Evolutionary conservation across 2,888 invertebrate genomes (phyloP).

Genomic region (Liposcelis brunnea): DNA sequence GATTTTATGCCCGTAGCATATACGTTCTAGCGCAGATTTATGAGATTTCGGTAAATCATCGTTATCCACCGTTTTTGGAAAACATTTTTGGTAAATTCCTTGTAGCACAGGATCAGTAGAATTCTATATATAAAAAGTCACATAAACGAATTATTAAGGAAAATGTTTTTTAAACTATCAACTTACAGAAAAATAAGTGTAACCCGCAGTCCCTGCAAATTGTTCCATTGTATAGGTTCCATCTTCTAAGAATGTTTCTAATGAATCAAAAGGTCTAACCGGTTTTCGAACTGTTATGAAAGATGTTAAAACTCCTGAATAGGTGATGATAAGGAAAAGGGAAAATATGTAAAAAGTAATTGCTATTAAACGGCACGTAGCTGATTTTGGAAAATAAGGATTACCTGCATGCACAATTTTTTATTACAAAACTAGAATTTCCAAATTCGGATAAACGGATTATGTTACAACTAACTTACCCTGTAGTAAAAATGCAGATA

Average conservation of each 20-base stretch:
- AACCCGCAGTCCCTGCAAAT: not conserved
- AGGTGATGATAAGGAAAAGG: not conserved
- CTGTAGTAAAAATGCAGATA: not conserved
- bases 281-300: conserved; percentile 1
- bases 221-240: not conserved
- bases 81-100: no score
- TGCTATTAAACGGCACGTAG: not conserved
- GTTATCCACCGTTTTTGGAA: no score
- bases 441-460: no score
- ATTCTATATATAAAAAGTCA: no score
- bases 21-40: no score
- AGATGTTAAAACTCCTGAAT: not conserved
- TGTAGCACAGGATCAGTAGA: no score
- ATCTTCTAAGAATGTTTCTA: not conserved
- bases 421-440: no score
- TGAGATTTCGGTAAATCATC: no score
- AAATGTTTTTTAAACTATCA: no score
- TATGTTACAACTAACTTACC: no score
- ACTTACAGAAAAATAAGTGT: conserved; percentile 1
- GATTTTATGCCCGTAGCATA: no score
- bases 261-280: not conserved
- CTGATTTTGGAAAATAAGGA: not conserved
- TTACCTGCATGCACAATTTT: not conserved
- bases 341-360: not conserved
- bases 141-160: no score